Conservation (phyloP, 2,888 invertebrate genomes). For the Drosophila pullipes region DNA sequence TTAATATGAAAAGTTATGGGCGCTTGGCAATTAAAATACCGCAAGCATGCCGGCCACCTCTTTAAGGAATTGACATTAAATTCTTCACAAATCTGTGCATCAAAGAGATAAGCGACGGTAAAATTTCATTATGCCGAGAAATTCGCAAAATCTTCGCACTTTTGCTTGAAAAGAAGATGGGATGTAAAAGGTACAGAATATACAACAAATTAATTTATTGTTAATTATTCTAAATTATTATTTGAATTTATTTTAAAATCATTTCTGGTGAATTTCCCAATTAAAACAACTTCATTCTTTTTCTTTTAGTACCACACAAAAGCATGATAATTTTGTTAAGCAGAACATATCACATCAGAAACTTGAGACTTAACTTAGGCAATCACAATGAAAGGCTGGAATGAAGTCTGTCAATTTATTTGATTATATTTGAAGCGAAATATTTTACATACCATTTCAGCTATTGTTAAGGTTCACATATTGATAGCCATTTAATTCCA, state of each 20-base stretch:
- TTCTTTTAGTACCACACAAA: background rate
- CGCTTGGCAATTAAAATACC: slow-evolving; percentile 58
- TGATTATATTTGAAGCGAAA: background rate
- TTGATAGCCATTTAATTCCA: slow-evolving; percentile 24
- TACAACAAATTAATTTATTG: background rate
- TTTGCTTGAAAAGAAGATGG: background rate
- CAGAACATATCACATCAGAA: background rate
- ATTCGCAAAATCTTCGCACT: background rate
- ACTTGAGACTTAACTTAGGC: too few relatives aligned
- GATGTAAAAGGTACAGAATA: background rate
- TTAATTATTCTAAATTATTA: background rate
- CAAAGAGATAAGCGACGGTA: slow-evolving; percentile 13
- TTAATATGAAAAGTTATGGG: slow-evolving; percentile 74
- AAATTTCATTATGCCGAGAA: background rate
- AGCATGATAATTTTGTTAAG: background rate
- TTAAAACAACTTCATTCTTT: too few relatives aligned
- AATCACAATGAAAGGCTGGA: background rate
- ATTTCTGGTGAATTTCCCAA: background rate
- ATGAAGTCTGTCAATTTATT: background rate
- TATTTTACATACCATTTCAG: background rate
- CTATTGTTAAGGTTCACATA: slow-evolving; percentile 7
- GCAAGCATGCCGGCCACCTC: slow-evolving; percentile 16
- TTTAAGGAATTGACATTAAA: slow-evolving; percentile 23
- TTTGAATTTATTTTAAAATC: background rate
- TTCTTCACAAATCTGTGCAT: slow-evolving; percentile 9